Conservation (phyloP, 2,113 vertebrate species). For the Channa maculata region DNA sequence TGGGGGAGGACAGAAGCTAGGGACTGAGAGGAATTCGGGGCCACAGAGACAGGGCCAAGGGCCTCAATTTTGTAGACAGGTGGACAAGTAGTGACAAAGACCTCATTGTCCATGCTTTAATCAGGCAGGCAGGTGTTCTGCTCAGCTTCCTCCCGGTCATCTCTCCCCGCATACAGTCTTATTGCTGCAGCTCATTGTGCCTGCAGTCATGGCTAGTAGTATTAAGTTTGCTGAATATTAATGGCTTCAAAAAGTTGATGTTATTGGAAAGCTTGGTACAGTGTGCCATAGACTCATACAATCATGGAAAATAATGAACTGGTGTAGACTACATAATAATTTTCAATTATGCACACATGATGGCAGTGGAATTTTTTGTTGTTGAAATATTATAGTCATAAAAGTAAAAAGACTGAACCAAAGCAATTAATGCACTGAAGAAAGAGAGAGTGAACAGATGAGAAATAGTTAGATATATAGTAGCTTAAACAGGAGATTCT, state of each 20-base stretch:
- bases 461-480: slow-evolving; percentile 55
- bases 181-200: slow-evolving; percentile 32
- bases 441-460: not conserved
- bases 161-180: slow-evolving; percentile 8
- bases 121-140: slow-evolving; percentile 79
- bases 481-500: slow-evolving; percentile 57
- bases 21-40: slow-evolving; percentile 71
- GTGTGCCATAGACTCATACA: slow-evolving; percentile 25
- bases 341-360: slow-evolving; percentile 45
- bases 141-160: slow-evolving; percentile 44
- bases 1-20: slow-evolving; percentile 46
- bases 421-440: slow-evolving; percentile 2
- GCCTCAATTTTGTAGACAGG: slow-evolving; percentile 75
- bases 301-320: slow-evolving; percentile 46
- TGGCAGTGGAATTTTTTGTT: slow-evolving; percentile 7
- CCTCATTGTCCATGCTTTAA: slow-evolving; percentile 76
- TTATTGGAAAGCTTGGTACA: slow-evolving; percentile 40
- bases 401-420: not conserved
- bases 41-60: slow-evolving; percentile 64
- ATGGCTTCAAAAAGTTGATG: slow-evolving; percentile 54
- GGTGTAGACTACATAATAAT: slow-evolving; percentile 47
- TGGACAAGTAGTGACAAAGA: slow-evolving; percentile 79
- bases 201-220: slow-evolving; percentile 51
- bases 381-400: slow-evolving; percentile 9
- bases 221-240: slow-evolving; percentile 51